Evolutionary conservation across 2,113 vertebrate genomes (phyloP).

Genomic region (Phyllostomus discolor): DNA sequence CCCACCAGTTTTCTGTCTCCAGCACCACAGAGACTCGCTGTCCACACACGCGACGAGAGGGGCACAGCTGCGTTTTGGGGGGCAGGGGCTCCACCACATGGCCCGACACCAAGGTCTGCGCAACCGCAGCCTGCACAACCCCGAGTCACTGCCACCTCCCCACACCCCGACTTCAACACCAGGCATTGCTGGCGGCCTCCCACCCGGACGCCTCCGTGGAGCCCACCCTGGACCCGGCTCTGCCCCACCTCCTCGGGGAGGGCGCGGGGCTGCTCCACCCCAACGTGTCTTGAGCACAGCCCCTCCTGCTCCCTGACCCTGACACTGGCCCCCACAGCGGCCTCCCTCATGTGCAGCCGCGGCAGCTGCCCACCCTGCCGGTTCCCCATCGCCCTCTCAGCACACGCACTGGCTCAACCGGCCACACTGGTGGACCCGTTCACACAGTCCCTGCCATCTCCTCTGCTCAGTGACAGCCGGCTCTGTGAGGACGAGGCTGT

Average conservation of each 20-base stretch:
- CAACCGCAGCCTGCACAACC: accelerated
- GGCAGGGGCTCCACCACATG: not conserved
- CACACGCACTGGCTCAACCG: accelerated
- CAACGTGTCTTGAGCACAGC: not conserved
- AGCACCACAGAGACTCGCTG: not conserved
- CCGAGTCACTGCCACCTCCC: accelerated
- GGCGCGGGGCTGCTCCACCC: not conserved
- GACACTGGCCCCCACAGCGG: not conserved
- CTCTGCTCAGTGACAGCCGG: too few species aligned
- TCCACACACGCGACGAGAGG: too few species aligned
- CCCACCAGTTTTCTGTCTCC: not conserved
- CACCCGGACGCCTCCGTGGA: not conserved
- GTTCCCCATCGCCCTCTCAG: not conserved
- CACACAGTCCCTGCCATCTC: not conserved
- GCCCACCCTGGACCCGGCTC: not conserved
- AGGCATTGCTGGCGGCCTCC: not conserved
- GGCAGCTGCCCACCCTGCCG: not conserved
- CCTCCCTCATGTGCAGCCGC: not conserved
- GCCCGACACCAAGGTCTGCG: too few species aligned
- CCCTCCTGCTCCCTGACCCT: not conserved
- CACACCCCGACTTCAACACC: not conserved
- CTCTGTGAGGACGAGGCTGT: accelerated
- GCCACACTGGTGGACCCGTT: accelerated
- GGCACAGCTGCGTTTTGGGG: not conserved
- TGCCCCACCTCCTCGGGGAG: not conserved